Percentiles rank a stretch among this genome's conserved stretches.
Conservation (phyloP, 2,797 vertebrate genomes). For the Paramormyrops hopkinsi region DNA sequence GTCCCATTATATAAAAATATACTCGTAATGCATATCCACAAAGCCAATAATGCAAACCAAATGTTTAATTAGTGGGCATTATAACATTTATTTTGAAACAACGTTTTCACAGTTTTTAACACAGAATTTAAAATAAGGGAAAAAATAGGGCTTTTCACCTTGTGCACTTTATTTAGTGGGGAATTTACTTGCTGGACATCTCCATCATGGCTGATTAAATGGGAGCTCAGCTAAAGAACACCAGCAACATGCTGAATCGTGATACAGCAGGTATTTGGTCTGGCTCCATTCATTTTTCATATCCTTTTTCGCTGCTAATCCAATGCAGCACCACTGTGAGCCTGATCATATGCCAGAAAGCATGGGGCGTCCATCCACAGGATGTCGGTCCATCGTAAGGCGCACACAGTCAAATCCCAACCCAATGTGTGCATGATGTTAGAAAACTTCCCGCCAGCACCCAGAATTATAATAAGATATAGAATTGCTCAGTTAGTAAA, state of each 20-base stretch:
- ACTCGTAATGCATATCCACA: neutral
- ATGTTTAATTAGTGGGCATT: neutral
- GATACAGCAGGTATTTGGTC: neutral
- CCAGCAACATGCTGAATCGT: neutral
- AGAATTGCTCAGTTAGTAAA: neutral
- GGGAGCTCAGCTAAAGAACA: neutral
- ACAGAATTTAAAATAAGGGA: neutral
- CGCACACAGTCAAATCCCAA: neutral
- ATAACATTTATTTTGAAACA: neutral
- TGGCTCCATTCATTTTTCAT: neutral
- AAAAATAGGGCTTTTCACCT: neutral
- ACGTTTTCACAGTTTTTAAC: neutral
- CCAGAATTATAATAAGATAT: neutral
- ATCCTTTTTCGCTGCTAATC: neutral
- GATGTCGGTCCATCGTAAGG: neutral
- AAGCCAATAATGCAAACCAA: neutral
- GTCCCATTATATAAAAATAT: neutral
- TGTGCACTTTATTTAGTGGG: neutral
- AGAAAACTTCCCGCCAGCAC: neutral
- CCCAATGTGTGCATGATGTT: neutral
- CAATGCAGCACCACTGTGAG: neutral
- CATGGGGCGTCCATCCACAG: neutral
- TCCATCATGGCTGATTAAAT: neutral
- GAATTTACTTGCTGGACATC: neutral
- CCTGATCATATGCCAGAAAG: neutral